These are phyloP conservation scores for Oxyruncus cristatus DNA, from an alignment of 2,113 vertebrate species.

Conservation along the genomic window DNA sequence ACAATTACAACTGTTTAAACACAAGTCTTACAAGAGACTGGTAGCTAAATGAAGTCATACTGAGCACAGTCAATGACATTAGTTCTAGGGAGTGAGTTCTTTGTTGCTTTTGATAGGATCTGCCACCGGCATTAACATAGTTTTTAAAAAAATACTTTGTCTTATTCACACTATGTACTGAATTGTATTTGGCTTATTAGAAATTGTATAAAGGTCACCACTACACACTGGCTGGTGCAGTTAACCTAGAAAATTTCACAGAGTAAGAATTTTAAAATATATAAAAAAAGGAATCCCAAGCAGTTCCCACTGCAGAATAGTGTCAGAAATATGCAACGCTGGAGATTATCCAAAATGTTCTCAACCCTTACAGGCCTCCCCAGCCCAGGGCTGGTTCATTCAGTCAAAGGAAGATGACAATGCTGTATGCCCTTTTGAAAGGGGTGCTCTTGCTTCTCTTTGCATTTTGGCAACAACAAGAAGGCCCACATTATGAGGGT, in stretches of 20 bases:
- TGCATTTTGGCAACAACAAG: neutral
- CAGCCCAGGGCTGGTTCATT: neutral
- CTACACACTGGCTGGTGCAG: neutral
- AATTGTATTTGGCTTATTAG: neutral
- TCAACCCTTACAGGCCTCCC: neutral
- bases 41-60: conserved; percentile 8
- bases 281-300: neutral
- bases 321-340: neutral
- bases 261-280: neutral
- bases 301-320: neutral
- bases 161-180: neutral
- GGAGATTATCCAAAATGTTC: neutral
- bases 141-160: neutral
- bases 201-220: neutral
- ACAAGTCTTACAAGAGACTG: neutral
- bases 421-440: neutral
- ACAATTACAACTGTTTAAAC: neutral
- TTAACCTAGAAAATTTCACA: neutral
- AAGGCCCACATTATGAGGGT: neutral
- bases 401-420: neutral
- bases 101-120: neutral
- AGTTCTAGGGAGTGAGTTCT: neutral
- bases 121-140: neutral
- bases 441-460: neutral
- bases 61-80: neutral